These are phyloP conservation scores for Oenanthe oenanthe DNA, from an alignment of 2,113 vertebrate species.

Conservation along the genomic window DNA sequence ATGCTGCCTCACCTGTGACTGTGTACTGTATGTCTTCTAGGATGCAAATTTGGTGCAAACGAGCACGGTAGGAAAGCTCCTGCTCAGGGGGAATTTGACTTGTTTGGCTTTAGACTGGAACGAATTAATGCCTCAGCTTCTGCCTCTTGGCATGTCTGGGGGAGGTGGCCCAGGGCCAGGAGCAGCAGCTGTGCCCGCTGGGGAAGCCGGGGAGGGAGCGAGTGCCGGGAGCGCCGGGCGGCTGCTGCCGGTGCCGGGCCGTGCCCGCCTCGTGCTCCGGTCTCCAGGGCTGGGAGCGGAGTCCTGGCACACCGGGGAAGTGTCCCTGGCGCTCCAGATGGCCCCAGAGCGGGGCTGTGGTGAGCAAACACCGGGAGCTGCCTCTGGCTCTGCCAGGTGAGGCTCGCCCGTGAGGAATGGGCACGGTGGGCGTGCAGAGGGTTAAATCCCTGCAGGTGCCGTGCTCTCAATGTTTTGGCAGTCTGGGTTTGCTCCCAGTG, in stretches of 20 bases:
- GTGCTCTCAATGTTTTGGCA: rapidly evolving
- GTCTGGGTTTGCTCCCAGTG: not conserved
- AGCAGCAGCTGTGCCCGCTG: not conserved
- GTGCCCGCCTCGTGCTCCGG: not conserved
- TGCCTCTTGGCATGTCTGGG: not conserved
- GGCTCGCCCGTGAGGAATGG: rapidly evolving
- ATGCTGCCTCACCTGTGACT: not conserved
- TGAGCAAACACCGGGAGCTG: not conserved
- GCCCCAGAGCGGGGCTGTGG: not conserved
- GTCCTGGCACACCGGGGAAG: rapidly evolving
- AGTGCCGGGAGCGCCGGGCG: not conserved
- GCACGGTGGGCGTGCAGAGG: rapidly evolving
- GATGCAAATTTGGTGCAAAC: not conserved
- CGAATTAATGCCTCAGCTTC: not conserved
- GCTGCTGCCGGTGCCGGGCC: not conserved
- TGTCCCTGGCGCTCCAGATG: not conserved
- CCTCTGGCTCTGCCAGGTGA: not conserved
- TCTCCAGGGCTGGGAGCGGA: not conserved
- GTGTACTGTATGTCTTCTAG: not conserved
- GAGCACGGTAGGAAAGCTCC: not conserved
- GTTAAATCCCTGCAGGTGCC: rapidly evolving
- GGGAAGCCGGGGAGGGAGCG: not conserved
- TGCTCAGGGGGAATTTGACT: not conserved
- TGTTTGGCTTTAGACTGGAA: not conserved
- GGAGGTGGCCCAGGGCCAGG: not conserved